These are phyloP conservation scores for Pristionchus pacificus DNA, from an alignment of 1,140 invertebrate genomes.

Conservation along the genomic window DNA sequence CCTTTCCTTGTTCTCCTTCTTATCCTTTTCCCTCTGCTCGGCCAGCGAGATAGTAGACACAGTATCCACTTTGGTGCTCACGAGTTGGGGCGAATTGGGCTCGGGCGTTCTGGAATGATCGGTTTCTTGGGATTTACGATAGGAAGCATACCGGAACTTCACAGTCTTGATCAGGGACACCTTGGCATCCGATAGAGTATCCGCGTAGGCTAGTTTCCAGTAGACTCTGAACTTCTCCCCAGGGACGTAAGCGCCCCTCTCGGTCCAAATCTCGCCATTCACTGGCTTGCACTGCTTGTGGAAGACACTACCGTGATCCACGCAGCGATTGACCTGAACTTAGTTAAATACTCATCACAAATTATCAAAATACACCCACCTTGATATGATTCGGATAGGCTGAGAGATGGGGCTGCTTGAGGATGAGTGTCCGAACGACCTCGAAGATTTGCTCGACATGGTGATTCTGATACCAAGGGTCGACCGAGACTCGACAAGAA, in stretches of 20 bases:
- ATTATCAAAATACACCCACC: conserved; percentile 1
- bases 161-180: background rate
- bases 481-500: conserved; percentile 23
- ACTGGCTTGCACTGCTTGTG: conserved; percentile 31
- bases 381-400: conserved; percentile 17
- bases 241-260: conserved; percentile 20
- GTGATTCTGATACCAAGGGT: conserved; percentile 31
- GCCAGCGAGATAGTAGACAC: background rate
- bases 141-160: background rate
- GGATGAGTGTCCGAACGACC: conserved; percentile 16
- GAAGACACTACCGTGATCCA: conserved; percentile 23
- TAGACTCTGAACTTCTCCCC: conserved; percentile 22
- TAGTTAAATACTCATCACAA: background rate
- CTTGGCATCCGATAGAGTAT: background rate
- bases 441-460: conserved; percentile 31
- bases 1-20: background rate
- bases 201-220: conserved; percentile 27
- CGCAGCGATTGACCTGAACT: conserved; percentile 31
- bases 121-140: background rate
- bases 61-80: background rate
- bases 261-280: conserved; percentile 28
- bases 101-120: conserved; percentile 6
- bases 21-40: background rate
- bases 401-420: conserved; percentile 25
- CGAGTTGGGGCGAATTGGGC: conserved; percentile 1